These are phyloP conservation scores for Centropyge bicolor DNA, from an alignment of 2,797 vertebrate genomes.

Conservation along the genomic window DNA sequence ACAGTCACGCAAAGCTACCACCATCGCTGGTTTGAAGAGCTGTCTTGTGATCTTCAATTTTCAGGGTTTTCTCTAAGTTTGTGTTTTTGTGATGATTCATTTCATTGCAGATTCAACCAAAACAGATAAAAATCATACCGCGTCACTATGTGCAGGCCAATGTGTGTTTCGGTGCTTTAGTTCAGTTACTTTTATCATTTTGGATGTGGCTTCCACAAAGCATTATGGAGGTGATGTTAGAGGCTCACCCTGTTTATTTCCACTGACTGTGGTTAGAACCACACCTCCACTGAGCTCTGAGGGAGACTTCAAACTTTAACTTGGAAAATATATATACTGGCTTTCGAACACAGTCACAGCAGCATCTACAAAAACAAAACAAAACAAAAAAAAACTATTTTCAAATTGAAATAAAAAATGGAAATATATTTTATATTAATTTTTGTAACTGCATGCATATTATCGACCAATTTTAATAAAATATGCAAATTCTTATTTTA, in stretches of 20 bases:
- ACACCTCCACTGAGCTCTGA: slow-evolving; percentile 12
- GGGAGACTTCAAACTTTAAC: not conserved
- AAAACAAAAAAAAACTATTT: slow-evolving; percentile 42
- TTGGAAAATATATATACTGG: slow-evolving; percentile 37
- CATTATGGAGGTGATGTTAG: not conserved
- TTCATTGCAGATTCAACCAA: slow-evolving; percentile 23
- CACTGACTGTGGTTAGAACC: not conserved
- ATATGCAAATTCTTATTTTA: slow-evolving; percentile 75
- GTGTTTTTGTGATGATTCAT: slow-evolving; percentile 3
- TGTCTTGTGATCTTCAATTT: slow-evolving; percentile 12
- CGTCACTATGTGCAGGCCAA: not conserved
- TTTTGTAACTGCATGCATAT: slow-evolving; percentile 77
- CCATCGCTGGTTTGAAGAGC: slow-evolving; percentile 1
- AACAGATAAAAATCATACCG: slow-evolving; percentile 1
- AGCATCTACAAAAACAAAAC: slow-evolving; percentile 41
- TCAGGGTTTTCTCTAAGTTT: not conserved
- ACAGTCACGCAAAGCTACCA: slow-evolving; percentile 23
- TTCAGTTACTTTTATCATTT: slow-evolving; percentile 3
- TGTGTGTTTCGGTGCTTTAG: not conserved
- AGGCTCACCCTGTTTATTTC: slow-evolving; percentile 8
- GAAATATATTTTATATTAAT: slow-evolving; percentile 65
- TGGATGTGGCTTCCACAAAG: not conserved
- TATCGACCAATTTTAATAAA: slow-evolving; percentile 78
- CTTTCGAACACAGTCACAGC: slow-evolving; percentile 47
- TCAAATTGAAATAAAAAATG: slow-evolving; percentile 58